Conservation (phyloP, 2,113 vertebrate genomes). For the Pipra filicauda region DNA sequence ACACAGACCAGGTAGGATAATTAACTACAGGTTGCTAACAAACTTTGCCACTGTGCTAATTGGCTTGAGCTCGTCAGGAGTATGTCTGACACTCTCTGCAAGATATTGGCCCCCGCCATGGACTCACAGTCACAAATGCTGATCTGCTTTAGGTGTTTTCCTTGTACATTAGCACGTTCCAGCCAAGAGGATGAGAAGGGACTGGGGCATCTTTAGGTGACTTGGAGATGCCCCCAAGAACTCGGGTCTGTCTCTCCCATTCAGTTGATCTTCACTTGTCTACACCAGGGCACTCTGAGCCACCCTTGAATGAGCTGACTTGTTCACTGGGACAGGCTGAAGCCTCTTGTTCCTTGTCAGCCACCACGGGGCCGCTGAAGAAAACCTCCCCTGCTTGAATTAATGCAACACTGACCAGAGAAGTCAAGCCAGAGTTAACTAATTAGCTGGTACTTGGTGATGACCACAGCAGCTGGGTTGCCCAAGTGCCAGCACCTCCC, state of each 20-base stretch:
- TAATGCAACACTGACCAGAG: background rate
- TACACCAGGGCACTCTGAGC: background rate
- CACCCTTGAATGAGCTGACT: background rate
- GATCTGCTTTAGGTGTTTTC: background rate
- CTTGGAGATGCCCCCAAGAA: background rate
- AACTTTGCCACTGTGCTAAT: background rate
- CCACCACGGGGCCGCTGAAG: background rate
- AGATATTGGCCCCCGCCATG: background rate
- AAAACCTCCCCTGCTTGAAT: background rate
- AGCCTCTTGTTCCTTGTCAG: background rate
- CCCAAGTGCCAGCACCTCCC: no score
- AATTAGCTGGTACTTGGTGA: background rate
- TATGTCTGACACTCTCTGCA: background rate
- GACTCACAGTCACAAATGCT: background rate
- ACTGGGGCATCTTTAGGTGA: background rate
- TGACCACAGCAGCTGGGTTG: background rate
- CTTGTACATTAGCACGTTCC: background rate
- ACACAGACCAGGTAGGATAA: background rate
- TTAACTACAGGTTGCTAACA: background rate
- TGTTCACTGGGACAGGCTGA: background rate
- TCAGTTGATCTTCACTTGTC: background rate
- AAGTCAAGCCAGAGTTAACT: background rate
- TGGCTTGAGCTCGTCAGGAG: background rate
- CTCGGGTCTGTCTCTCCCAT: background rate
- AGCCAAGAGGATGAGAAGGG: background rate